phyloP scores from a whole-genome alignment of 2,888 invertebrate species.

The Smittia sp. region DNA sequence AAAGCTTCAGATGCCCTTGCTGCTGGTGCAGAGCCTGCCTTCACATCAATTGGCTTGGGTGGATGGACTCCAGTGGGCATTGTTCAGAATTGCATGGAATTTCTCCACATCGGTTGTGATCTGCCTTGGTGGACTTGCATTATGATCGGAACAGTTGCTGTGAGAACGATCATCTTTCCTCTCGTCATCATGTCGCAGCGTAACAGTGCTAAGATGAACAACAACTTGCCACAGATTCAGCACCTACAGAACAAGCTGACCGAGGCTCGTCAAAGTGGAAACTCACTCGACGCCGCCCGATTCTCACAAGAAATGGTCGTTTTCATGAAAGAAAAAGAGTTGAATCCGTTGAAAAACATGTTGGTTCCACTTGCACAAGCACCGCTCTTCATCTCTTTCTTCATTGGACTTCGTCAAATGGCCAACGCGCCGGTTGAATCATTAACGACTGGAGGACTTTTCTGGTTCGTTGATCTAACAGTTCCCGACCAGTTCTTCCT shows the following conservation, averaged over 20 bases:
- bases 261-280: constrained; percentile 80
- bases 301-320: constrained; percentile 74
- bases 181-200: constrained; percentile 78
- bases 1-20: constrained; percentile 52
- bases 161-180: constrained; percentile 78
- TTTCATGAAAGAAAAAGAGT: constrained; percentile 77
- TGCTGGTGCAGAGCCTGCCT: constrained; percentile 67
- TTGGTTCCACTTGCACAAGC: constrained; percentile 76
- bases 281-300: constrained; percentile 72
- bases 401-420: constrained; percentile 84
- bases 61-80: constrained; percentile 80
- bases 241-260: constrained; percentile 78
- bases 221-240: constrained; percentile 82
- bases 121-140: constrained; percentile 95
- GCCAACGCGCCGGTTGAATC: constrained; percentile 87
- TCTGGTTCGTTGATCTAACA: constrained; percentile 93
- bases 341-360: constrained; percentile 79
- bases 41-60: constrained; percentile 78
- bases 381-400: constrained; percentile 90
- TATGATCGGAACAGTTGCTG: constrained; percentile 70
- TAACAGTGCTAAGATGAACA: constrained; percentile 76
- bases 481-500: constrained; percentile 84
- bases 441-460: constrained; percentile 80
- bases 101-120: constrained; percentile 72
- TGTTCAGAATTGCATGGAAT: constrained; percentile 77